phyloP scores from a whole-genome alignment of 2,888 invertebrate genomes.

The Amphipoea lucens region DNA sequence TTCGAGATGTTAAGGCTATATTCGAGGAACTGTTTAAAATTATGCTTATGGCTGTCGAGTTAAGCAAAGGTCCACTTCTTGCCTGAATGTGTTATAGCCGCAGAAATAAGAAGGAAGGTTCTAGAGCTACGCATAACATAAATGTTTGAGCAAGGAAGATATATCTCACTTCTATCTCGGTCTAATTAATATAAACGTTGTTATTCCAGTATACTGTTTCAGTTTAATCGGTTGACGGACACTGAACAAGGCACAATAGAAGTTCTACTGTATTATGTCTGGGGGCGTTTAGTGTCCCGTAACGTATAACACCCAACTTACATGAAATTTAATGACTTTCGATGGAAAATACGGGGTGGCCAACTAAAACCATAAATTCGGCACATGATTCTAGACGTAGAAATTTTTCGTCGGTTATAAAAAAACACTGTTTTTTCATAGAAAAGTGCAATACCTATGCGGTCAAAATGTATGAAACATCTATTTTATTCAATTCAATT shows the following conservation, averaged over 20 bases:
- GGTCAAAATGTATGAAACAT: not conserved
- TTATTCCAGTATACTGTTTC: not conserved
- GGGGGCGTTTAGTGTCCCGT: not conserved
- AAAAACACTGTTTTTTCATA: too few species aligned
- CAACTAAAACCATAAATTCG: too few species aligned
- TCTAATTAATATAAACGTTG: not conserved
- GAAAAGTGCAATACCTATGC: too few species aligned
- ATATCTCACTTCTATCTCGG: not conserved
- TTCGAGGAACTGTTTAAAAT: conserved; percentile 17
- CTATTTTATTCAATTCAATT: too few species aligned
- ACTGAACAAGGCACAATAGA: not conserved
- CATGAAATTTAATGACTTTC: too few species aligned
- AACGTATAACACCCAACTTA: not conserved
- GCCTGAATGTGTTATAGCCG: not conserved
- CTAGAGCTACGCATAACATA: not conserved
- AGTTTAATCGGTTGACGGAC: not conserved
- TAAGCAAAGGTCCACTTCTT: not conserved
- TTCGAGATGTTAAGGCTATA: conserved; percentile 38
- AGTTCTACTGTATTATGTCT: not conserved
- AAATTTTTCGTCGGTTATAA: too few species aligned
- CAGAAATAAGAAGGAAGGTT: not conserved
- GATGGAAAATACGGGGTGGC: not conserved
- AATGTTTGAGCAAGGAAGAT: not conserved
- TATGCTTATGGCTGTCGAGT: not conserved
- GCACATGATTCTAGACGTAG: too few species aligned